A percentile compares a stretch with the other conserved stretches of the same genome.
These are phyloP conservation scores for Parazoanthus atlanticus DNA, from an alignment of 92 coral and sea anemone genomes.

Conservation along the genomic window DNA sequence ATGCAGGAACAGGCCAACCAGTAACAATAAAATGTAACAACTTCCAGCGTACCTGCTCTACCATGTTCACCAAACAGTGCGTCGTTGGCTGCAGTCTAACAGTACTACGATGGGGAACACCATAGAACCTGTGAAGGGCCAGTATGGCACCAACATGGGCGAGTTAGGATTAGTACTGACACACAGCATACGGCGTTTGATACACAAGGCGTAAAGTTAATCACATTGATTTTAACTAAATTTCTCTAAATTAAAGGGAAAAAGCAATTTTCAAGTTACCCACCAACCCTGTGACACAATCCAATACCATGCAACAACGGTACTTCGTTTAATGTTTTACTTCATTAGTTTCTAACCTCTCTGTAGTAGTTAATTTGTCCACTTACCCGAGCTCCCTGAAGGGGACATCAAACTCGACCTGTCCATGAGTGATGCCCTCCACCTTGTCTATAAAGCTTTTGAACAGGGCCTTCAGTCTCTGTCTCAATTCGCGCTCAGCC, in stretches of 20 bases:
- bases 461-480: constrained; percentile 91
- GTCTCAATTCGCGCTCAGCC: constrained; percentile 98
- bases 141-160: neutral
- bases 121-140: constrained; percentile 69
- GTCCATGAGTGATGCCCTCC: constrained; percentile 98
- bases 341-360: neutral
- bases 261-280: too few relatives aligned
- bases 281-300: too few relatives aligned
- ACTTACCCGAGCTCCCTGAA: constrained; percentile 98
- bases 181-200: too few relatives aligned
- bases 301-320: neutral
- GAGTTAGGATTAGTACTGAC: neutral
- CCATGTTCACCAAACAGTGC: constrained; percentile 93
- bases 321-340: too few relatives aligned
- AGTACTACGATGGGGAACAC: constrained; percentile 95
- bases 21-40: too few relatives aligned
- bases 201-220: too few relatives aligned
- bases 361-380: neutral
- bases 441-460: constrained; percentile 98
- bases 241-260: too few relatives aligned
- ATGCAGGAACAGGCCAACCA: too few relatives aligned
- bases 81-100: constrained; percentile 96
- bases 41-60: constrained; percentile 79
- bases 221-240: too few relatives aligned
- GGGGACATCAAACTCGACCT: constrained; percentile 99